Percentiles rank a stretch among this genome's conserved stretches.
phyloP scores from a whole-genome alignment of 2,888 invertebrate genomes.

The Physocephala rufipes region DNA sequence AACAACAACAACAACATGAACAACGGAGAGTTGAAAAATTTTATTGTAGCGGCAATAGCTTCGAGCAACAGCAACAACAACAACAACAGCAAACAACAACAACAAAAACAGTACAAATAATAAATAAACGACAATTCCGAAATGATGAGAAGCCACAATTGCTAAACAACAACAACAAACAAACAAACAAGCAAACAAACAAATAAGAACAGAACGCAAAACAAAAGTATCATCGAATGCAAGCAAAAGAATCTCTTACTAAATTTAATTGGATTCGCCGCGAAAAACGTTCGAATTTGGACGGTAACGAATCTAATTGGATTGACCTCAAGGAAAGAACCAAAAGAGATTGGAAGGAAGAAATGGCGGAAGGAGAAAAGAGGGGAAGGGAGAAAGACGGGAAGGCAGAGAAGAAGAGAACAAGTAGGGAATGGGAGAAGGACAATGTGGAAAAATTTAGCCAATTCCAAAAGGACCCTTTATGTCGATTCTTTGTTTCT shows the following conservation, averaged over 20 bases:
- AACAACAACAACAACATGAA: conserved; percentile 28
- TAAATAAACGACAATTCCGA: conserved; percentile 33
- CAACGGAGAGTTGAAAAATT: conserved; percentile 7
- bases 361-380: not conserved
- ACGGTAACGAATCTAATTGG: conserved; percentile 50
- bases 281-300: conserved; percentile 39
- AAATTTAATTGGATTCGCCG: conserved; percentile 57
- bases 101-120: conserved; percentile 36
- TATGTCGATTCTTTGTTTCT: not conserved
- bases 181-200: conserved; percentile 34
- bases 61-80: conserved; percentile 12
- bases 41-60: conserved; percentile 27
- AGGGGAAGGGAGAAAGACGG: not conserved
- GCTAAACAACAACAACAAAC: conserved; percentile 44
- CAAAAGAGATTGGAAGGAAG: too few species aligned
- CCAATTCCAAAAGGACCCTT: not conserved
- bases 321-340: conserved; percentile 44
- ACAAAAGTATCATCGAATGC: not conserved
- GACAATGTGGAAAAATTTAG: too few species aligned
- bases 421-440: not conserved
- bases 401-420: too few species aligned
- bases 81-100: conserved; percentile 29
- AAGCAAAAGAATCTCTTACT: conserved; percentile 22
- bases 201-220: not conserved
- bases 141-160: too few species aligned